Evolutionary conservation across 2,888 invertebrate species (phyloP), one percentile per base, ranked within the genome.

Genomic region (Desoria tigrina): DNA sequence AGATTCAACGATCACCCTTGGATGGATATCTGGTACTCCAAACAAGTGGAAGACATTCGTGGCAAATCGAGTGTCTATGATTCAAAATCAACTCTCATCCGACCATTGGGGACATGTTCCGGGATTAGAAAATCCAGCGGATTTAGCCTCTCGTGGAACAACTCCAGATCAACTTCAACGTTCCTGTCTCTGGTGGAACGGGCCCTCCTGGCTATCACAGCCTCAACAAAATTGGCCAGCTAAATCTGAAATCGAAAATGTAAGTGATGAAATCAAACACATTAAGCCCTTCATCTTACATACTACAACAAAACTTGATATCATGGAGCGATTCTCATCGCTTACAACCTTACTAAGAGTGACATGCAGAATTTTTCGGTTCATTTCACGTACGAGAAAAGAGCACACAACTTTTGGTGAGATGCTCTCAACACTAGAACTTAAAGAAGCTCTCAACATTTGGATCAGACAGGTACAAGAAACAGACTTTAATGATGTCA

Each of bases 1-100:
- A 2, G 78, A 79, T 61, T 78, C 77, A 0, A 74, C 71, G n/a
- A 77, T 78, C 9, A 76, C 76, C 1, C 59, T 78, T 0, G 66
- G 69, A 37, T 79, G 78, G 78, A 55, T 78, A 21, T 24, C 39
- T 7, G 37, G 65, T 7, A 27, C 58, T 18, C 66, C 77, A 45
- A 53, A 26, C 18, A 56, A 57, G 7, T 76, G 71, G 74, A 74
- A 73, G 62, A 74, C 73, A 0, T 78, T 77, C 64, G 76, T 77
- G 0, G 71, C 70, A 1, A 76, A 77, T 61, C 39, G 77, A 21
- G 71, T 76, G 9, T 37, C 71, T 9, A 67, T 76, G 61, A 77
- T 77, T 11, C 74, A 77, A 62, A 26, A 21, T 14, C 18, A 65
- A 14, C 60, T 71, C 4, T 42, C 68, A 2, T 49, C 23, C 16